Percentiles rank a stretch among this genome's conserved stretches.
Conservation (phyloP, 2,797 vertebrate genomes). For the Poecilia gillii region DNA sequence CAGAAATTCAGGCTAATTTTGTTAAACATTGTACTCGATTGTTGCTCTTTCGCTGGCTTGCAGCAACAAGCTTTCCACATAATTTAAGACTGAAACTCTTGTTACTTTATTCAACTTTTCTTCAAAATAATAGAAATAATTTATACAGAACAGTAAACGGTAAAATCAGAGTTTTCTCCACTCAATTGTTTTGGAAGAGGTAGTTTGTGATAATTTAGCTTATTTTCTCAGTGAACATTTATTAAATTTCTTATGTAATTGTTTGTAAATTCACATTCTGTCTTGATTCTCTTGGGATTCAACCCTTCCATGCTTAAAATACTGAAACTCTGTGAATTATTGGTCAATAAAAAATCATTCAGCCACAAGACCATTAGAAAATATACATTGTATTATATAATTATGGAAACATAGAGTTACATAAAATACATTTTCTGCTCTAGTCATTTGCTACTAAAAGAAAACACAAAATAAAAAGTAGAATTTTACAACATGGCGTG, state of each 20-base stretch:
- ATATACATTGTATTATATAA: neutral
- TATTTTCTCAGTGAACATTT: neutral
- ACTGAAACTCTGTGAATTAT: neutral
- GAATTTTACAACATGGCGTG: neutral
- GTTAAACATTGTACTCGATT: conserved; percentile 8
- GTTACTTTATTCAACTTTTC: neutral
- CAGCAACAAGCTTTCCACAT: neutral
- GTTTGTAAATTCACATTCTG: neutral
- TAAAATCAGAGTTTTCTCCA: neutral
- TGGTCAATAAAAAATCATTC: neutral
- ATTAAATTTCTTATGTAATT: neutral
- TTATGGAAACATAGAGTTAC: neutral
- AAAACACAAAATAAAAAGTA: neutral
- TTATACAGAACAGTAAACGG: neutral
- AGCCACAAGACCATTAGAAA: neutral
- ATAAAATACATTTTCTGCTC: neutral
- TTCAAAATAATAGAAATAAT: neutral
- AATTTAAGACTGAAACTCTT: neutral
- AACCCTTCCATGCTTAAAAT: neutral
- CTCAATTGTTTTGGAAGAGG: neutral
- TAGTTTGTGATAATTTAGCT: neutral
- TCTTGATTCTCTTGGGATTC: neutral
- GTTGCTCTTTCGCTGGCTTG: neutral
- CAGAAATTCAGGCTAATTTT: conserved; percentile 6
- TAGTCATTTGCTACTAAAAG: neutral